Conservation (phyloP, 2,113 vertebrate species). For the Apus apus region DNA sequence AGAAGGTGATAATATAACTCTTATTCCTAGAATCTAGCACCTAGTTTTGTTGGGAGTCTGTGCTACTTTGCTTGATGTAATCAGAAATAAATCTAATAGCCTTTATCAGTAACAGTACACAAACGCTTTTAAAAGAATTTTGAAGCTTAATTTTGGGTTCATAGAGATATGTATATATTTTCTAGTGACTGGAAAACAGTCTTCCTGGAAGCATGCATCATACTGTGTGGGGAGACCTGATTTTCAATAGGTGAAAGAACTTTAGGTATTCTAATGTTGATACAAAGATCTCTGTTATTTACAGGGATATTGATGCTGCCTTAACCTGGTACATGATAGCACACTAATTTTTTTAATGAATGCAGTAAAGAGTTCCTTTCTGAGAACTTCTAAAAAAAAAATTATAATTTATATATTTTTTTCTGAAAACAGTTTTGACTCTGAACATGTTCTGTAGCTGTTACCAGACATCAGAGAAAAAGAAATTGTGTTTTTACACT, state of each 20-base stretch:
- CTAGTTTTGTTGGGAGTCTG: constrained; percentile 65
- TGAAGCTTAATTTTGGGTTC: neutral
- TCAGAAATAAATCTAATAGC: constrained; percentile 68
- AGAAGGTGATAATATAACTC: constrained; percentile 82
- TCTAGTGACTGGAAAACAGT: neutral
- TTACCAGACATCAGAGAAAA: neutral
- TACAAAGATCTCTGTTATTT: neutral
- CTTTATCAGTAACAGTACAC: constrained; percentile 56
- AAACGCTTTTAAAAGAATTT: neutral
- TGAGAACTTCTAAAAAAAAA: neutral
- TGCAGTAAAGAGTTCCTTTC: neutral
- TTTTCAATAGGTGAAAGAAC: neutral
- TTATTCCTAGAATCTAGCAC: constrained; percentile 72
- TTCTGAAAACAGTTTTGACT: neutral
- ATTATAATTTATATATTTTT: neutral
- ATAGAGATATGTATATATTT: neutral
- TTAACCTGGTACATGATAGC: neutral
- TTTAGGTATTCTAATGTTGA: neutral
- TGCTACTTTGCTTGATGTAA: constrained; percentile 34
- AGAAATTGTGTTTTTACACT: neutral
- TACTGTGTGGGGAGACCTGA: neutral
- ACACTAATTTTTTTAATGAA: neutral
- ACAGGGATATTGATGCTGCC: neutral
- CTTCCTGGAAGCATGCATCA: neutral
- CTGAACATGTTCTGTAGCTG: neutral